Evolutionary conservation across 2,113 vertebrate species (phyloP).

Genomic region (Cyanoderma ruficeps): DNA sequence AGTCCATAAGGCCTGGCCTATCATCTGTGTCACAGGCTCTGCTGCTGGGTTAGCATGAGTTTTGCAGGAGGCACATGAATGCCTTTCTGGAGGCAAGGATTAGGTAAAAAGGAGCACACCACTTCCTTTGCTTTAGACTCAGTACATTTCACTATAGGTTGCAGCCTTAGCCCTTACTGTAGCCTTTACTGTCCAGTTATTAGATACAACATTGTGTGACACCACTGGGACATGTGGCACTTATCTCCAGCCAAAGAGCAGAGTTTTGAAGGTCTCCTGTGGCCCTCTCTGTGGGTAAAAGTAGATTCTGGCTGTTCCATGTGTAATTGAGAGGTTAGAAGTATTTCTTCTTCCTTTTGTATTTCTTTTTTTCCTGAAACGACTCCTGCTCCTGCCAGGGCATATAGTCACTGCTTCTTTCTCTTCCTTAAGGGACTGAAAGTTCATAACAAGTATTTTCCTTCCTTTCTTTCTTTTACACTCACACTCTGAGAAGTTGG

Average conservation of each 20-base stretch:
- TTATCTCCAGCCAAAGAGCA: background rate
- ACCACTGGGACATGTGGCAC: background rate
- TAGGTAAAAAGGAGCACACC: background rate
- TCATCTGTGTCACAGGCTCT: background rate
- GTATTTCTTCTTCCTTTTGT: background rate
- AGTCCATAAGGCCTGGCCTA: accelerated
- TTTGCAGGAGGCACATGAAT: background rate
- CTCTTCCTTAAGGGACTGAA: background rate
- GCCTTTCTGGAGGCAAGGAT: background rate
- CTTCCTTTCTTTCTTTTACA: background rate
- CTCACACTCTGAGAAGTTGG: background rate
- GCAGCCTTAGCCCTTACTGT: background rate
- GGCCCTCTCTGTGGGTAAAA: background rate
- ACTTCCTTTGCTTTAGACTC: background rate
- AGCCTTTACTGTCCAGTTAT: background rate
- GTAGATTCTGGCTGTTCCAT: background rate
- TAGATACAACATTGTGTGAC: background rate
- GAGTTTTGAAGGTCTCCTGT: background rate
- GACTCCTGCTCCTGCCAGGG: background rate
- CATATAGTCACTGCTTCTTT: background rate
- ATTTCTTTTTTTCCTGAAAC: background rate
- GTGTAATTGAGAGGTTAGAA: background rate
- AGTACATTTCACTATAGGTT: background rate
- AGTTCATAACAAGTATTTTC: background rate
- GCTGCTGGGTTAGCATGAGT: background rate